Percentiles rank a stretch among this genome's conserved stretches.
phyloP scores from a whole-genome alignment of 2,888 invertebrate genomes.

The Dendrolimus houi region DNA sequence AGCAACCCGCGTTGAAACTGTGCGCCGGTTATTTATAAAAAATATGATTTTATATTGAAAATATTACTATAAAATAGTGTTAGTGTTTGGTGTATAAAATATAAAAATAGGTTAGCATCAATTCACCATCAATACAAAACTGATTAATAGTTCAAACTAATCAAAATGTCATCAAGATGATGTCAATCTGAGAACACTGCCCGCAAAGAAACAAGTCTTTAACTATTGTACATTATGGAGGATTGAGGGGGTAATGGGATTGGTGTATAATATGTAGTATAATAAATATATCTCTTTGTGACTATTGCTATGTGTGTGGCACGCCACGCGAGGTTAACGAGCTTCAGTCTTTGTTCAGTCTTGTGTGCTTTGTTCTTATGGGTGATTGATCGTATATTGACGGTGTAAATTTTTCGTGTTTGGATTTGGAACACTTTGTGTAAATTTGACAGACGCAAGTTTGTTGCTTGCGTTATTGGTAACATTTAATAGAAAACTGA shows the following conservation, averaged over 20 bases:
- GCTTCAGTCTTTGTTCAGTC: conserved; percentile 46
- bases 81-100: background rate
- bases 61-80: background rate
- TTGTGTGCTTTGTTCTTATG: conserved; percentile 31
- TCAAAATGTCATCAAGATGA: conserved; percentile 22
- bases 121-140: background rate
- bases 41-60: background rate
- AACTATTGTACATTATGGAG: conserved; percentile 71
- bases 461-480: too few relatives aligned
- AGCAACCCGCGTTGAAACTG: too few relatives aligned
- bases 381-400: conserved; percentile 13
- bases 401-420: background rate
- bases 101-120: background rate
- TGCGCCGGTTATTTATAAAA: background rate
- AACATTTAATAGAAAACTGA: too few relatives aligned
- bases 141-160: background rate
- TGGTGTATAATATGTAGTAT: conserved; percentile 40
- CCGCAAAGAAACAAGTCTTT: conserved; percentile 17
- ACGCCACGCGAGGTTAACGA: conserved; percentile 38
- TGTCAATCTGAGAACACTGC: conserved; percentile 32
- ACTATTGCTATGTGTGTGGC: conserved; percentile 50
- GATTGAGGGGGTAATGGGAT: conserved; percentile 38
- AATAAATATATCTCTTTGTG: conserved; percentile 56
- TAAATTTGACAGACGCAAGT: too few relatives aligned
- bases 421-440: too few relatives aligned